Base-by-base conservation (phyloP, 2,888 invertebrate species). In the Mellilla xanthometata region DNA sequence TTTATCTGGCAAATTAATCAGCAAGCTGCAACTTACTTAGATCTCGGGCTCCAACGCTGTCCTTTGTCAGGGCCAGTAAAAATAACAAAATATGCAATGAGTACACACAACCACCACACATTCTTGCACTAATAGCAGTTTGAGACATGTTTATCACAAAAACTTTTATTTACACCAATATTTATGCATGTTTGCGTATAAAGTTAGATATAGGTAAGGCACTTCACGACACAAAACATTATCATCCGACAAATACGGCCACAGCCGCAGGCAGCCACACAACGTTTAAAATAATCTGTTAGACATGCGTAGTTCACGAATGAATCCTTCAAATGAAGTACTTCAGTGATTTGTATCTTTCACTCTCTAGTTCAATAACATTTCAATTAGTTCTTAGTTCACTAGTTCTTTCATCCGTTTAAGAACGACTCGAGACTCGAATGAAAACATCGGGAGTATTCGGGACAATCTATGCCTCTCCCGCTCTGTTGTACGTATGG, bases 1-100 rank as follows among this genome's bases (percentile, higher is more conserved):
- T n/a, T n/a, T n/a, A n/a, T n/a, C n/a, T n/a, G n/a, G n/a, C n/a
- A 3, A 1, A 19, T 19, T 19, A 19, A 6, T 19, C 15, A 19
- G 6, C 15, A 19, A 31, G 19, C 27, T 27, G 12, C 24, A 24
- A 82, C 87, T 86, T 77, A 87, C 87, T 77, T 58, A 77, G 58
- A 65, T 75, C 65, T 62, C 73, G 76, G 54, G 85, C 79, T 66
- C 68, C 71, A 46, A 71, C 76, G 52, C 65, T 68, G 64, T 77
- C 76, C 82, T 83, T 82, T 82, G 83, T 83, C 72, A 78, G 67
- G 53, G 72, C 69, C 68, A 81, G 67, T 68, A 83, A 67, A 77
- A 83, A 66, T 65, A 81, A 66, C 65, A 77, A 76, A 76, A 81
- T 76, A 78, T 72, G 62, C 75, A 71, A 64, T 76, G 79, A 38